These are phyloP conservation scores for Tineola bisselliella DNA, from an alignment of 2,888 invertebrate species.

Conservation along the genomic window DNA sequence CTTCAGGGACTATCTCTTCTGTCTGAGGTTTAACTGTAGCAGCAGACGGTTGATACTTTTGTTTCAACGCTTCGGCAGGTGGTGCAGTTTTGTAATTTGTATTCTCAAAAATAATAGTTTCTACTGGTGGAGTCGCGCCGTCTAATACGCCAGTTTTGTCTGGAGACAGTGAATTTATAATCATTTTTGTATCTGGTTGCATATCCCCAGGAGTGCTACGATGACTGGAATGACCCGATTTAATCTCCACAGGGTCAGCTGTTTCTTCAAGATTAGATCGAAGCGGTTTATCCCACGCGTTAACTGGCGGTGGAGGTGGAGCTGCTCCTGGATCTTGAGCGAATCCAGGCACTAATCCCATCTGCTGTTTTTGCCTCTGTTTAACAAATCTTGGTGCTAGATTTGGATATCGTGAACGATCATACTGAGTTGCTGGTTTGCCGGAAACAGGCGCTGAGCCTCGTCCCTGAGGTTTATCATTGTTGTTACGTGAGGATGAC, in stretches of 20 bases:
- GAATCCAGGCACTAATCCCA: slow-evolving; percentile 47
- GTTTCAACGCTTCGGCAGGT: slow-evolving; percentile 72
- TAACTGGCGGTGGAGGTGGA: slow-evolving; percentile 77
- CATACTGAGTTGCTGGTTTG: slow-evolving; percentile 48
- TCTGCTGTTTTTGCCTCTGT: slow-evolving; percentile 70
- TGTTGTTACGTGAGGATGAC: slow-evolving; percentile 48
- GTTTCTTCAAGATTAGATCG: slow-evolving; percentile 64
- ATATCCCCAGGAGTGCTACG: slow-evolving; percentile 54
- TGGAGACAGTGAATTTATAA: slow-evolving; percentile 28
- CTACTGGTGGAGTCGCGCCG: slow-evolving; percentile 81
- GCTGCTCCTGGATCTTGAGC: slow-evolving; percentile 66
- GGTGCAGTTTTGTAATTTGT: slow-evolving; percentile 86
- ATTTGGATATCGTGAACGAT: slow-evolving; percentile 68
- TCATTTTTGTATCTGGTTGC: slow-evolving; percentile 38
- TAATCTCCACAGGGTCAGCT: slow-evolving; percentile 34
- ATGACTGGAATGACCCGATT: slow-evolving; percentile 53
- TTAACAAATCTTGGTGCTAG: slow-evolving; percentile 83
- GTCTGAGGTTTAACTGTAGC: slow-evolving; percentile 51
- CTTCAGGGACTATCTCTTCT: slow-evolving; percentile 62
- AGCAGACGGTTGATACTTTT: slow-evolving; percentile 65
- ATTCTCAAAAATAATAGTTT: slow-evolving; percentile 91
- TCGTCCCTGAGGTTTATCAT: slow-evolving; percentile 42
- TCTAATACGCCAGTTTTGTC: slow-evolving; percentile 73
- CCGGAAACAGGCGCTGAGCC: slow-evolving; percentile 40
- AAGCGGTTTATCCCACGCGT: slow-evolving; percentile 88